A percentile compares a stretch with the other conserved stretches of the same genome.
These are phyloP conservation scores for Torymus texanus DNA, from an alignment of 2,888 invertebrate species.

Conservation along the genomic window DNA sequence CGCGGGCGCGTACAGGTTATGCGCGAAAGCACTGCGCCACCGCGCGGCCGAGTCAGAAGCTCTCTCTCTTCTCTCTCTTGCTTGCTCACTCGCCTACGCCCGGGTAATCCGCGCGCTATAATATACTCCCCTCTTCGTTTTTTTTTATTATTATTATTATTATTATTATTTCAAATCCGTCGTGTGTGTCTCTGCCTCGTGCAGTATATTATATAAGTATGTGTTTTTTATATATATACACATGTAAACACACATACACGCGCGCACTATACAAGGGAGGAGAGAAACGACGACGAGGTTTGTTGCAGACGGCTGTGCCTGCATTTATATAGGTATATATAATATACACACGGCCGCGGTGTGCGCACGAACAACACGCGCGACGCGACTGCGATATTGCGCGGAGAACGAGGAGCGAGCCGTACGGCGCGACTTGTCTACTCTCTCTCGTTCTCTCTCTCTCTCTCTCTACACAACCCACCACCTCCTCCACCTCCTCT, in stretches of 20 bases:
- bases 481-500: too few species aligned
- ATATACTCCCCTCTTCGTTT: slow-evolving; percentile 50
- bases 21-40: slow-evolving; percentile 64
- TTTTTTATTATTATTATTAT: slow-evolving; percentile 18
- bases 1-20: slow-evolving; percentile 7
- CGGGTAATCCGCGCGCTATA: slow-evolving; percentile 56
- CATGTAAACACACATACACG: too few species aligned
- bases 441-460: background rate
- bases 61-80: too few species aligned
- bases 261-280: too few species aligned
- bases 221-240: too few species aligned
- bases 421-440: slow-evolving; percentile 20
- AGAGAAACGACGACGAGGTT: too few species aligned
- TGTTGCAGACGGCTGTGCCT: too few species aligned
- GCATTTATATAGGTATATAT: too few species aligned
- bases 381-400: slow-evolving; percentile 29
- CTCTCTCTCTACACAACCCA: background rate
- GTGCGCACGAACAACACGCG: background rate
- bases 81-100: slow-evolving; percentile 67
- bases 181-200: too few species aligned
- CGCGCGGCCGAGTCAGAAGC: slow-evolving; percentile 69
- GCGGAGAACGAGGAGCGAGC: slow-evolving; percentile 33
- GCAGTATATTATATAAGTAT: too few species aligned
- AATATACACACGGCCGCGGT: too few species aligned
- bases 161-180: too few species aligned